Conservation (phyloP, 2,888 invertebrate genomes). For the Nomada ferruginata region DNA sequence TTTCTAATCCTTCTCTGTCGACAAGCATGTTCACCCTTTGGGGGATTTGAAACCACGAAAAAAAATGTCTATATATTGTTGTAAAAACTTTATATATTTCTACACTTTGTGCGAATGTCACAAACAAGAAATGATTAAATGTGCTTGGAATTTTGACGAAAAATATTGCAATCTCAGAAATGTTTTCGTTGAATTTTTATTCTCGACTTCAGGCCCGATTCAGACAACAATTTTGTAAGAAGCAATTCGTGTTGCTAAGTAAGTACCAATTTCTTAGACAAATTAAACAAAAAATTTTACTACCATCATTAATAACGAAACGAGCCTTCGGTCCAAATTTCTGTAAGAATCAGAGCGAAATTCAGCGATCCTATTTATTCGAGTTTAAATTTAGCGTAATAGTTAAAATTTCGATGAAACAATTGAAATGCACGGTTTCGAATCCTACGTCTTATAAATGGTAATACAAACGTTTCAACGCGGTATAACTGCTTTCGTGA, state of each 20-base stretch:
- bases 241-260: not conserved
- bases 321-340: not conserved
- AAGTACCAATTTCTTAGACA: conserved; percentile 2
- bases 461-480: not conserved
- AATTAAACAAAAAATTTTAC: conserved; percentile 2
- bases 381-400: conserved; percentile 11
- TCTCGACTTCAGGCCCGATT: not conserved
- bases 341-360: not conserved
- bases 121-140: conserved; percentile 1
- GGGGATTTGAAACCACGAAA: conserved; percentile 12
- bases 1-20: conserved; percentile 38
- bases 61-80: conserved; percentile 15
- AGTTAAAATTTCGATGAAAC: conserved; percentile 13
- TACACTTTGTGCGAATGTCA: not conserved
- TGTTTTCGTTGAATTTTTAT: not conserved
- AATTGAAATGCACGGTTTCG: conserved; percentile 26
- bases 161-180: not conserved
- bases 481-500: conserved; percentile 14
- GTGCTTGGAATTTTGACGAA: not conserved
- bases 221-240: not conserved
- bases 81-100: conserved; percentile 18
- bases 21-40: not conserved
- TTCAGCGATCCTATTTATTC: conserved; percentile 8
- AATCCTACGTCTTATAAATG: conserved; percentile 22
- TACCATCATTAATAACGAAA: not conserved